These are phyloP conservation scores for Arvicola amphibius DNA, from an alignment of 2,797 vertebrate species.

Conservation along the genomic window DNA sequence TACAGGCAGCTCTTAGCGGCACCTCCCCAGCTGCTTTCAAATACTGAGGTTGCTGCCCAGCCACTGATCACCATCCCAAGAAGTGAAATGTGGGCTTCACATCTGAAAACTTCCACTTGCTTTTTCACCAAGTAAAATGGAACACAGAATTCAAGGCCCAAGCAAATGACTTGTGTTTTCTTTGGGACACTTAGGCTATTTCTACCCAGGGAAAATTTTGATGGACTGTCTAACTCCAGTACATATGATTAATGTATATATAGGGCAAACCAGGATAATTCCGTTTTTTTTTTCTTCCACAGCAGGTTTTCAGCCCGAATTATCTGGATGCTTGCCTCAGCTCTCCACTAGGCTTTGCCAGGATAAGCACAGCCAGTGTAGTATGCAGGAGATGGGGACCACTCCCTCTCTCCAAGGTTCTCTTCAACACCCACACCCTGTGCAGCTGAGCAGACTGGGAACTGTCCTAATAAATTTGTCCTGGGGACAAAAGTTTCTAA, in stretches of 20 bases:
- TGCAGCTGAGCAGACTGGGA: slow-evolving; percentile 58
- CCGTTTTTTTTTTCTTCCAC: slow-evolving; percentile 74
- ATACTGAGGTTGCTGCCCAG: slow-evolving; percentile 76
- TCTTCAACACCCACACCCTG: slow-evolving; percentile 71
- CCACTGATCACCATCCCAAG: slow-evolving; percentile 77
- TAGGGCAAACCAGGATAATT: slow-evolving; percentile 82
- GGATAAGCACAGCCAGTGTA: slow-evolving; percentile 78
- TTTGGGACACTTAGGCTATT: slow-evolving; percentile 75
- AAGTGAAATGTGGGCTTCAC: slow-evolving; percentile 80
- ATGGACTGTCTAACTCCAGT: slow-evolving; percentile 75
- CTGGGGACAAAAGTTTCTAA: slow-evolving; percentile 48
- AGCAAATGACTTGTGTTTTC: slow-evolving; percentile 79
- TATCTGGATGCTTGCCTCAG: slow-evolving; percentile 79
- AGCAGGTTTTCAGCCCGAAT: slow-evolving; percentile 76
- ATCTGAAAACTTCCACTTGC: slow-evolving; percentile 82
- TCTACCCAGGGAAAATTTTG: slow-evolving; percentile 76
- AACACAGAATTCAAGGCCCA: slow-evolving; percentile 71
- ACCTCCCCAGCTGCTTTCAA: slow-evolving; percentile 77
- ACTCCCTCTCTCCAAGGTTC: slow-evolving; percentile 74
- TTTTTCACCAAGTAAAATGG: slow-evolving; percentile 80
- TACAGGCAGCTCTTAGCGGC: slow-evolving; percentile 33
- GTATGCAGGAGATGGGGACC: slow-evolving; percentile 71
- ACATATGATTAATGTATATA: slow-evolving; percentile 82
- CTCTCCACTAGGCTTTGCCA: slow-evolving; percentile 79
- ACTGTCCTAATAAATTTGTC: slow-evolving; percentile 63